Evolutionary conservation across 2,113 vertebrate genomes (phyloP), one percentile per base, ranked within the genome.

Genomic region (Sinocyclocheilus grahami): DNA sequence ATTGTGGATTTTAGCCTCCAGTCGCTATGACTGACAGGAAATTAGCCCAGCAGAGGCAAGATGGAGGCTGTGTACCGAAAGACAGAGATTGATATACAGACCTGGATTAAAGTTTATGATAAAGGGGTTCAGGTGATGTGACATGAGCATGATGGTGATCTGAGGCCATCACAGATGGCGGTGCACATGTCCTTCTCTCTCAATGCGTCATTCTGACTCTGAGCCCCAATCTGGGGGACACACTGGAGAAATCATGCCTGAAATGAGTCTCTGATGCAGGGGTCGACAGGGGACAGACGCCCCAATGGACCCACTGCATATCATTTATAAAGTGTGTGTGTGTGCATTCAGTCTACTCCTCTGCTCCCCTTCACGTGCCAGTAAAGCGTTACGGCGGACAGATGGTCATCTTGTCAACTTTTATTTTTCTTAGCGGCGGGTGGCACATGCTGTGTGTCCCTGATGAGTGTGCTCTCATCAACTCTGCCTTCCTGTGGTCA

Each of bases 151-250:
- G n/a, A n/a, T 37, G 46, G 58, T 51, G 81, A 27, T 85, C 46
- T 55, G 82, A 11, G 86, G 83, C 89, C 81, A 85, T 90, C 90
- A 87, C 89, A 89, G 89, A 93, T 83, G 55, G 86, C 88, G 78
- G 75, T 86, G 91, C 92, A 93, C 92, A 93, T 90, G 89, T 88
- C 48, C 72, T 87, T 86, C 65, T 87, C 72, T 62, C 78, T 53
- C 51, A 51, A 87, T 87, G 84, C 83, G 81, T 88, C 77, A 87
- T 78, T 72, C 72, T 85, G 78, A 83, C 88, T 83, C 88, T 81
- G 78, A 86, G 72, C 37, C 60, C 33, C 86, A 78, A 18, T 42
- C 46, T 48, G 55, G 78, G 75, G 71, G 55, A 65, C 81, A 86
- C 24, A 46, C 33, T n/a, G 84, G 62, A 76, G 71, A 86, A 88